These are phyloP conservation scores for Alectura lathami DNA, from an alignment of 2,113 vertebrate species.

Conservation along the genomic window DNA sequence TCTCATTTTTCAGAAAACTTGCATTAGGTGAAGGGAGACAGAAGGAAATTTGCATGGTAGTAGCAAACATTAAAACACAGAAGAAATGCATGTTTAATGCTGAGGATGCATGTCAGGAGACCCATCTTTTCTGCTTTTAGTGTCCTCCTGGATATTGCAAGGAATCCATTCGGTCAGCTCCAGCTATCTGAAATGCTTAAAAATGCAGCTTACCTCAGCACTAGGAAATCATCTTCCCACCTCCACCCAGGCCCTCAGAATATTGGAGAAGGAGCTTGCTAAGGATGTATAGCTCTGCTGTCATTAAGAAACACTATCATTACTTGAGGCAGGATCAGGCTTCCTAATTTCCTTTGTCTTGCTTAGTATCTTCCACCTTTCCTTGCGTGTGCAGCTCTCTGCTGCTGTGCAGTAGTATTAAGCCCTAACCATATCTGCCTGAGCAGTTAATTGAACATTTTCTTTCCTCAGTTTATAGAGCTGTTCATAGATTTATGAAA, in stretches of 20 bases:
- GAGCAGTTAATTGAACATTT: conserved; percentile 64
- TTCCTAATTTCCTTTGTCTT: neutral
- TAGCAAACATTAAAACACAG: neutral
- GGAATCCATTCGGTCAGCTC: neutral
- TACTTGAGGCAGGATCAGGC: neutral
- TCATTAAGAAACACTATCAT: neutral
- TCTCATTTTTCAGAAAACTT: neutral
- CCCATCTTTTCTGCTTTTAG: neutral
- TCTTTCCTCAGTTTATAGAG: conserved; percentile 42
- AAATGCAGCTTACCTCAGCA: neutral
- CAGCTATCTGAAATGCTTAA: neutral
- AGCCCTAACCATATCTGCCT: conserved; percentile 6
- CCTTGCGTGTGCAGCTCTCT: neutral
- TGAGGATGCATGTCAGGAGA: neutral
- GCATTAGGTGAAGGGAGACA: neutral
- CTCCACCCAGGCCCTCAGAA: neutral
- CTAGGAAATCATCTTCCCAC: neutral
- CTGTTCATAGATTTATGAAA: conserved; percentile 58
- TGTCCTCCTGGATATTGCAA: neutral
- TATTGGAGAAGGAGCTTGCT: neutral
- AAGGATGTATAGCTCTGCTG: neutral
- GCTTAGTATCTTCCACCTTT: neutral
- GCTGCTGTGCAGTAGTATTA: neutral
- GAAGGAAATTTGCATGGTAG: neutral
- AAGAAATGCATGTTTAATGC: neutral